These are phyloP conservation scores for Eutolmus rufibarbis DNA, from an alignment of 2,888 invertebrate genomes.

Conservation along the genomic window DNA sequence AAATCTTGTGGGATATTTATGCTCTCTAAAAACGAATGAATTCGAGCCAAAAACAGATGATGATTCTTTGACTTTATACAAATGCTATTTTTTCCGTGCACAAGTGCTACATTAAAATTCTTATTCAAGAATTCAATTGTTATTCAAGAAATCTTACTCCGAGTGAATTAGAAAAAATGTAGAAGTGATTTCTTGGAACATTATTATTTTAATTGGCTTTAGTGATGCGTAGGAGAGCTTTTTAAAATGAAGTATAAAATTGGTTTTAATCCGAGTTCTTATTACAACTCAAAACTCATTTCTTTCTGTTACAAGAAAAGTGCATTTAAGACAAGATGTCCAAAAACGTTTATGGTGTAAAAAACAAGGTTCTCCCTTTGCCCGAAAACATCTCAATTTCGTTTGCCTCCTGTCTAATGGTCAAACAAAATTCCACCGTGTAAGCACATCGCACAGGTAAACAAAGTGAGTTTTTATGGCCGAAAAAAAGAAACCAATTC, in stretches of 20 bases:
- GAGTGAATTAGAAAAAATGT: no score
- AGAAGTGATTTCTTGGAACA: no score
- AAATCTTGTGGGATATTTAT: no score
- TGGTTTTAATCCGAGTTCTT: neutral
- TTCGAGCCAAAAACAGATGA: no score
- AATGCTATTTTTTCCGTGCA: no score
- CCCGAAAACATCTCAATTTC: neutral
- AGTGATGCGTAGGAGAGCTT: no score
- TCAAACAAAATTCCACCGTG: neutral
- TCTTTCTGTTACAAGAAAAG: neutral
- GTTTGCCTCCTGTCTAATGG: neutral
- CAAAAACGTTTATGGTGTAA: neutral
- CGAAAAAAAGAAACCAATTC: neutral
- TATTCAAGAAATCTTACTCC: no score
- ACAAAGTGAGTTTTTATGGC: neutral
- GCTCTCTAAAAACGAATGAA: no score
- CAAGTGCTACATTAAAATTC: no score
- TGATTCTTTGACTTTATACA: no score
- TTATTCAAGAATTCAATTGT: no score
- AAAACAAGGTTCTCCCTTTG: neutral
- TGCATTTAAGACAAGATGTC: neutral
- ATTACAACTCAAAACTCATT: neutral
- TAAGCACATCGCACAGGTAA: neutral
- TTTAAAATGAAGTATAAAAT: neutral
- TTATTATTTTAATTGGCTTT: no score